Percentiles rank a stretch among this genome's conserved stretches.
phyloP scores from a whole-genome alignment of 2,888 invertebrate genomes.

The Sepioteuthis lessoniana region DNA sequence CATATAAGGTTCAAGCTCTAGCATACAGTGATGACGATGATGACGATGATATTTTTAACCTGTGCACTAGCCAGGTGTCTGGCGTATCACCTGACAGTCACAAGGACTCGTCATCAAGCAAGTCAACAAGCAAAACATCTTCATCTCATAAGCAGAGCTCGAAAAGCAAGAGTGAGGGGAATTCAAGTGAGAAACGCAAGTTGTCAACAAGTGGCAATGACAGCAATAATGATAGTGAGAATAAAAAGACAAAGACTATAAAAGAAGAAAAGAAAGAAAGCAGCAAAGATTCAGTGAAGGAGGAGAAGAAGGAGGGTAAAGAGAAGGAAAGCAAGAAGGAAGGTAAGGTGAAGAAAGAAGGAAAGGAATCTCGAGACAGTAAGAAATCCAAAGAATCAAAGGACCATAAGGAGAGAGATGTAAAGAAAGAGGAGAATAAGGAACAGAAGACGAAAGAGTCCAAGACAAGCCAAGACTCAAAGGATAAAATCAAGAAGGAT shows the following conservation, averaged over 20 bases:
- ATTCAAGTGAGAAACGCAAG: neutral
- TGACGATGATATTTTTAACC: neutral
- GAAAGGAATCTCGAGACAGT: neutral
- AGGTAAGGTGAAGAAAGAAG: neutral
- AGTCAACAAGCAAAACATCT: neutral
- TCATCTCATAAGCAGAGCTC: conserved; percentile 34
- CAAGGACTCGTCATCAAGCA: conserved; percentile 34
- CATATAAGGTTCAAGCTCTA: neutral
- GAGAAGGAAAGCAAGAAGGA: conserved; percentile 35
- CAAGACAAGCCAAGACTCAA: neutral
- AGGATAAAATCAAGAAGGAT: neutral
- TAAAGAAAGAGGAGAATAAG: neutral
- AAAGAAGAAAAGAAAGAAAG: conserved; percentile 39
- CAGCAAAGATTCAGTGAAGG: neutral
- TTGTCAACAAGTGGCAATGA: neutral
- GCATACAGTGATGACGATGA: neutral
- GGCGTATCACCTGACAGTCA: conserved; percentile 3
- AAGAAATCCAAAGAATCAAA: neutral
- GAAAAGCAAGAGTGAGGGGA: neutral
- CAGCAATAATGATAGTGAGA: neutral
- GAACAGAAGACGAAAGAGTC: neutral
- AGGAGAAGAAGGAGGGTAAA: neutral
- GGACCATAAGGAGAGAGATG: neutral
- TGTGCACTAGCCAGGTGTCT: neutral
- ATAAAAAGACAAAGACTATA: neutral